Base-by-base conservation (phyloP, 2,113 vertebrate species). In the Etia nguti region DNA sequence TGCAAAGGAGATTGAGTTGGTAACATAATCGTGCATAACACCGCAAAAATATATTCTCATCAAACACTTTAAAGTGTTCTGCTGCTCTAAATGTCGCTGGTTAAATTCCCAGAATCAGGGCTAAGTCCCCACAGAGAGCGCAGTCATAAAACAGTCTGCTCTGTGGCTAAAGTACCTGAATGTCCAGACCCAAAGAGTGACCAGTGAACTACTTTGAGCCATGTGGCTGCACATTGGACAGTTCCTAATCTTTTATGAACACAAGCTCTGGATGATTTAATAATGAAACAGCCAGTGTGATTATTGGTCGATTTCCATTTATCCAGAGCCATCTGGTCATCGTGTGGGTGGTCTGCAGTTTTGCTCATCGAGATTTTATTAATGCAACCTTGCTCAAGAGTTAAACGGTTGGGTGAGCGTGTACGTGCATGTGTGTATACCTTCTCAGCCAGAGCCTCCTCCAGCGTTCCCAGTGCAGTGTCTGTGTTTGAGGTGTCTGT, bases 401-500 rank as follows among this genome's bases (percentile, higher is more conserved):
- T 48, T 91, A 90, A 94, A 89, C 88, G 79, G 79, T 84, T 81
- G 81, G 87, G 83, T 57, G 85, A 68, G 73, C 75, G 77, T 59
- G 81, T 86, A 86, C 50, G 29, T 80, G 57, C 75, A 60, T 73
- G 86, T 79, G 70, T 75, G 77, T 48, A 24, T 90, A 98, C 98
- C 90, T 99, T 99, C 87, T 99, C 98, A 0, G 98, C 97, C 22
- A 99, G 96, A 1, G 98, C 98, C 86, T 98, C 98, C 80, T 99
- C 98, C 94, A 99, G 92, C 0, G 98, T 99, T 68, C 97, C 98
- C 93, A 99, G 93, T 73, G 98, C 98, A 0, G 98, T 99, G 95
- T 99, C 98, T 0, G 98, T 99, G 90, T 99, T 99, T 0, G 97
- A 97, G 70, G 98, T 98, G 90, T 99, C 98, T 0, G 98, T 97